Base-by-base conservation (phyloP, 1,140 invertebrate species). In the Pachypsylla venusta region DNA sequence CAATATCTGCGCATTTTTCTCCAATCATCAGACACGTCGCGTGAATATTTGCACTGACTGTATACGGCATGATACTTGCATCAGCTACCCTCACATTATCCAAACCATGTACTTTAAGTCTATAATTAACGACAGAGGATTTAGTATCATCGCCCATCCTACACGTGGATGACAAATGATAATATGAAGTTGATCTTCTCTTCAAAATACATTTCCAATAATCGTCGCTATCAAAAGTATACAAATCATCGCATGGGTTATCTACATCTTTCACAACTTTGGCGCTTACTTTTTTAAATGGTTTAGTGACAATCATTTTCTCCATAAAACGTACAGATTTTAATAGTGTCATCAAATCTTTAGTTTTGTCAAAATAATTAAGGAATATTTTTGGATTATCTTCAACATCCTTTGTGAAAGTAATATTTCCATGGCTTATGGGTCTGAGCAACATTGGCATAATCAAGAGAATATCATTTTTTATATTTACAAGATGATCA, bases 21-120 rank as follows among this genome's bases (percentile, higher is more conserved):
- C 79, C 87, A 27, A 91, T 84, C 85, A 90, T 89, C 25, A 89
- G 81, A 20, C 77, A 74, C 1, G 86, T 82, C 2, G 85, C 85
- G 65, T 86, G 84, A 1, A 85, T 86, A 67, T 89, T 88, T 4
- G 85, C 85, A 1, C 80, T 81, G 1, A 79, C 76, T 1, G 85
- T 77, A 1, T 69, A 67, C 0, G 85, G 85, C 80, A 87, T 85
- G 20, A 87, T 73, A 27, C 83, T 86, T 0, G 83, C 83, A 68
- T 88, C 85, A 2, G 81, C 81, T 13, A 88, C 81, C 24, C 85
- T 76, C 74, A 48, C 42, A 48, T 48, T 48, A n/a, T 76, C 74
- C 2, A 87, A 71, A 0, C 84, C 84, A 64, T 81, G 74, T 1
- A 87, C 82, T 62, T 67, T 67, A 1, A 87, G 68, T 61, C 81